Evolutionary conservation across 2,888 invertebrate genomes (phyloP), one percentile per base, ranked within the genome.

Genomic region (Drosophila kambysellisi): DNA sequence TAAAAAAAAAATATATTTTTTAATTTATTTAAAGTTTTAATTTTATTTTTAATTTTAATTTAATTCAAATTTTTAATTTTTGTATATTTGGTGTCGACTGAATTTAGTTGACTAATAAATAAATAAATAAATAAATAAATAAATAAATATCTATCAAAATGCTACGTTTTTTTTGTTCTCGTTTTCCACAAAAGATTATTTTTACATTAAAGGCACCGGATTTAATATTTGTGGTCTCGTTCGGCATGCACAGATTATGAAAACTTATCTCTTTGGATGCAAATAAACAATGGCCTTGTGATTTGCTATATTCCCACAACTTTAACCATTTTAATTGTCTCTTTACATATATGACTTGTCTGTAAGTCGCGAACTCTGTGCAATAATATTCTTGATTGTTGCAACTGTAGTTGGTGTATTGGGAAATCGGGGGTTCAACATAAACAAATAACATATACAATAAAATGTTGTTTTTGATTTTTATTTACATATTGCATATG

Each of bases 401-500:
- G 43, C 20, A 15, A 46, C 46, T 25, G 4, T 25, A 4, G 25
- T 25, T 46, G 8, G 4, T 8, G 46, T 25, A 25, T 15, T 46
- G 8, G 20, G 15, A 46, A 15, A 8, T 46, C 46, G 15, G 15
- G 7, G 46, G 4, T 25, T 46, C 8, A 25, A 15, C 46, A 46
- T 0, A 46, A 8, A 25, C 25, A 51, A 51, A 51, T 17, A 15
- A 56, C 30, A 51, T 17, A 15, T 30, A 58, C 9, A 17, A 32
- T 15, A 15, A 25, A 52, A 30, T 54, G 12, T 30, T n/a, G 29
- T 51, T 56, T 48, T 57, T 52, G 50, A 25, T 58, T 69, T 69
- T n/a, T 58, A 59, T 59, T 74, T 62, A 69, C 62, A 82, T 64
- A 61, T 67, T 35, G 46, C 46, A 56, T 50, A 54, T 56, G 68